Percentiles rank a stretch among this genome's conserved stretches.
phyloP scores from a whole-genome alignment of 2,888 invertebrate species.

The Plagodis pulveraria region DNA sequence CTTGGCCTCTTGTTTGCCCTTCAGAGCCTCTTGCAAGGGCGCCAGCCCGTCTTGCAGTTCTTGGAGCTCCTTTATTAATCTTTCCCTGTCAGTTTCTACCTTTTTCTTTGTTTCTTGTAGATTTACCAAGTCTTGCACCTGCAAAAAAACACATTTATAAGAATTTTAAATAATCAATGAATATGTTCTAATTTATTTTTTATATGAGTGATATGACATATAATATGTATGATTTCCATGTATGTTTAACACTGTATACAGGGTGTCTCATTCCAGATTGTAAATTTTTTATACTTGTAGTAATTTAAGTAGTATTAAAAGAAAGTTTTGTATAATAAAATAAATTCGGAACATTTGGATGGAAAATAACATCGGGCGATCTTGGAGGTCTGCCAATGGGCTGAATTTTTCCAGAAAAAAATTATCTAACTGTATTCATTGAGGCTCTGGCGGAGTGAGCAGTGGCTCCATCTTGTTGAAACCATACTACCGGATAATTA shows the following conservation, averaged over 20 bases:
- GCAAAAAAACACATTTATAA: background rate
- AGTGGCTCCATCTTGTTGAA: background rate
- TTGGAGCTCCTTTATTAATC: constrained; percentile 60
- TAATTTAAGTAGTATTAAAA: background rate
- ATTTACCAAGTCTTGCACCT: constrained; percentile 81
- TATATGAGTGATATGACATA: too few species aligned
- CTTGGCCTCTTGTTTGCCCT: constrained; percentile 66
- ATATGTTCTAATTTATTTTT: too few species aligned
- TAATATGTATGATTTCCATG: too few species aligned
- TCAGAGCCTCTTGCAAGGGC: constrained; percentile 61
- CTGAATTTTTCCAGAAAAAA: background rate
- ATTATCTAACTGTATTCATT: background rate
- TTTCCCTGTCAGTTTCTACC: constrained; percentile 69
- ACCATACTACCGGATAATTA: background rate
- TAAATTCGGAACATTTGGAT: background rate
- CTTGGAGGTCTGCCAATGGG: background rate
- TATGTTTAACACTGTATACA: too few species aligned
- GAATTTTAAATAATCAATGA: too few species aligned
- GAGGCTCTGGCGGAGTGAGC: too few species aligned
- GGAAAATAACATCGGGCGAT: background rate
- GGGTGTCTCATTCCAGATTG: too few species aligned
- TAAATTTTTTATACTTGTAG: background rate
- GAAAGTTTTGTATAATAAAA: too few species aligned
- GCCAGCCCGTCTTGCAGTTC: constrained; percentile 61
- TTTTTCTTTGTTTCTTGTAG: constrained; percentile 80